These are phyloP conservation scores for Camelus dromedarius DNA, from an alignment of 2,113 vertebrate genomes.

Conservation along the genomic window DNA sequence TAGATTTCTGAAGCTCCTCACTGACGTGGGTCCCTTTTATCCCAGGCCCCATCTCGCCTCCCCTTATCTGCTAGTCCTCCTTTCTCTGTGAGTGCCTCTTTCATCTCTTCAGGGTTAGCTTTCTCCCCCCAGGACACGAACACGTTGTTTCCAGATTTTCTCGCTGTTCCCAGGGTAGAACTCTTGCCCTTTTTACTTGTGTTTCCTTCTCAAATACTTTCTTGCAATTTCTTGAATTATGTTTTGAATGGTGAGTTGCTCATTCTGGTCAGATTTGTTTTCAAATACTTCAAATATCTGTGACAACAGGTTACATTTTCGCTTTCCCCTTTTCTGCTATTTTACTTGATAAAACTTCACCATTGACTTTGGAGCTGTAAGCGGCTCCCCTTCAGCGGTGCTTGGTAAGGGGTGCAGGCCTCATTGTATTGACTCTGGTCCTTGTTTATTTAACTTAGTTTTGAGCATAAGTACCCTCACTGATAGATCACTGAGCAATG, in stretches of 20 bases:
- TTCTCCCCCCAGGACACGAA: slow-evolving; percentile 71
- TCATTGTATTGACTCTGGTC: background rate
- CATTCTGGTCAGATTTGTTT: accelerated
- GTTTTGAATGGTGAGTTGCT: background rate
- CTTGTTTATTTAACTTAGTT: background rate
- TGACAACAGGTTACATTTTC: background rate
- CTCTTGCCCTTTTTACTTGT: background rate
- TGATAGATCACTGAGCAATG: background rate
- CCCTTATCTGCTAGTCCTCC: slow-evolving; percentile 77
- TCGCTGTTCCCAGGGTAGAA: slow-evolving; percentile 72
- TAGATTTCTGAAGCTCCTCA: slow-evolving; percentile 70
- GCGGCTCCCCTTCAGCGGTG: background rate
- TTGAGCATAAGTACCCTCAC: accelerated
- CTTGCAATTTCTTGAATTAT: slow-evolving; percentile 28
- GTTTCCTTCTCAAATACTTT: background rate
- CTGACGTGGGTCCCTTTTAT: slow-evolving; percentile 80
- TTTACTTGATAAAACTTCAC: background rate
- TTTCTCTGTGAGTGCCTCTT: slow-evolving; percentile 76
- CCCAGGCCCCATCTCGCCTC: slow-evolving; percentile 71
- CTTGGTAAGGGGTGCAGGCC: background rate
- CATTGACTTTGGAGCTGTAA: background rate
- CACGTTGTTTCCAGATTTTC: slow-evolving; percentile 56
- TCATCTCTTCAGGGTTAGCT: slow-evolving; percentile 82
- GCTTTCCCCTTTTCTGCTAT: background rate
- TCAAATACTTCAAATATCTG: background rate